phyloP scores from a whole-genome alignment of 2,113 vertebrate species.

The Boleophthalmus pectinirostris region DNA sequence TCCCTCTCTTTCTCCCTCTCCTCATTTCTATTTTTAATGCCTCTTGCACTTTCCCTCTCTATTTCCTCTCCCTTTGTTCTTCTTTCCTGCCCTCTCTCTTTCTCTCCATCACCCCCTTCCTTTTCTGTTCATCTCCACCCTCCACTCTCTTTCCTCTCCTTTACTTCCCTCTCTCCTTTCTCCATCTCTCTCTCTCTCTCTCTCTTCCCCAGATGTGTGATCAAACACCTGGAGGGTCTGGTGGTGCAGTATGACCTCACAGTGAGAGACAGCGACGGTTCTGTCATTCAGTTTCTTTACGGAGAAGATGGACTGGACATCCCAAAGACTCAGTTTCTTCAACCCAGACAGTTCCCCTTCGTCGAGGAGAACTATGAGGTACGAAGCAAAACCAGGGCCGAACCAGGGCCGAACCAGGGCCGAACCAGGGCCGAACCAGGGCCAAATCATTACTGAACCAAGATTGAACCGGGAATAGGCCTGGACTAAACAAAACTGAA shows the following conservation, averaged over 20 bases:
- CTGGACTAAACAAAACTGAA: too few relatives aligned
- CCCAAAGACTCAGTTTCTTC: slow-evolving; percentile 93
- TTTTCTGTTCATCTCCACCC: too few relatives aligned
- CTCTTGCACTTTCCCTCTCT: too few relatives aligned
- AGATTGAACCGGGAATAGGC: too few relatives aligned
- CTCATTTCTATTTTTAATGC: too few relatives aligned
- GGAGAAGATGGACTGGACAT: slow-evolving; percentile 96
- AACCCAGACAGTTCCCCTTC: slow-evolving; percentile 89
- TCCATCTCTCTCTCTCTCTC: not conserved
- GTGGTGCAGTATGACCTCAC: slow-evolving; percentile 96
- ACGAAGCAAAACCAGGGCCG: not conserved
- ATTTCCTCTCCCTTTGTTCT: too few relatives aligned
- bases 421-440: not conserved
- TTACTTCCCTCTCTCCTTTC: too few relatives aligned
- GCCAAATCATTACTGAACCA: too few relatives aligned
- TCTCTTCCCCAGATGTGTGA: slow-evolving; percentile 40
- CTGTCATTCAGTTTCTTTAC: slow-evolving; percentile 95
- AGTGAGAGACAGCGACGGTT: slow-evolving; percentile 94
- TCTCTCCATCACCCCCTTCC: too few relatives aligned
- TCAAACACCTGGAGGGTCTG: slow-evolving; percentile 95
- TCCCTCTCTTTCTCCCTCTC: too few relatives aligned
- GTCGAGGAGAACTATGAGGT: slow-evolving; percentile 94
- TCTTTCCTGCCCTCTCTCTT: too few relatives aligned
- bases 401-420: not conserved
- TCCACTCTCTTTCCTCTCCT: too few relatives aligned